Base-by-base conservation (phyloP, 53 echinoderm and acorn worm species). In the Paelopatides confundens region DNA sequence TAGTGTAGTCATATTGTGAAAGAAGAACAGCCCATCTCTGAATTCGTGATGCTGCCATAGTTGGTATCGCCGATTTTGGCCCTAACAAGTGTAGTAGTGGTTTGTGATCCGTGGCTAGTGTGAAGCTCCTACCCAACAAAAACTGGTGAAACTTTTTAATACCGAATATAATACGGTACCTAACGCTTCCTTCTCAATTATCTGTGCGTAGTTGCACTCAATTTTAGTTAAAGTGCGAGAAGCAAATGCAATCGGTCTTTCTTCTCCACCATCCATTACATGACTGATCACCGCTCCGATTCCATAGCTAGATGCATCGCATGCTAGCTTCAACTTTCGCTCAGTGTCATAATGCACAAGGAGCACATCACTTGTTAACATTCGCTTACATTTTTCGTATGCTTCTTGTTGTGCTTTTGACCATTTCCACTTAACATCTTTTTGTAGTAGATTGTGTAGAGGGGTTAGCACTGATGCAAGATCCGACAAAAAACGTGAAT, bases 51-150 rank as follows among this genome's bases (percentile, higher is more conserved):
- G 34, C 67, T 66, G 67, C 67, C 67, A 66, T 66, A 34, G 15
- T 66, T 66, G 67, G 54, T n/a, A 90, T 76, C 12, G 87, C 50
- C 14, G 48, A 47, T 34, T 85, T 76, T 27, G 90, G 93, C 23
- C 86, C 54, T 18, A 90, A 51, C 1, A 93, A 82, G 9, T 79
- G 49, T 26, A 66, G 63, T 23, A 93, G 66, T 4, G 88, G 88
- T 54, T 93, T 90, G 33, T 90, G 87, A 58, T 90, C 93, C 13
- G 93, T 93, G 27, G 66, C 26, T 62, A 93, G 50, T 27, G 62
- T 85, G 21, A 93, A 93, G 23, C 66, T 87, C 63, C 90, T 85
- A 17, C 88, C 90, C 74, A 76, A 46, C 23, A 93, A 43, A 35
- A 87, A 87, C 43, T 86, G 86, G 66, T 66, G 66, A 29, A 66